Evolutionary conservation across 2,113 vertebrate genomes (phyloP), one percentile per base, ranked within the genome.

Genomic region (Dasypus novemcinctus): DNA sequence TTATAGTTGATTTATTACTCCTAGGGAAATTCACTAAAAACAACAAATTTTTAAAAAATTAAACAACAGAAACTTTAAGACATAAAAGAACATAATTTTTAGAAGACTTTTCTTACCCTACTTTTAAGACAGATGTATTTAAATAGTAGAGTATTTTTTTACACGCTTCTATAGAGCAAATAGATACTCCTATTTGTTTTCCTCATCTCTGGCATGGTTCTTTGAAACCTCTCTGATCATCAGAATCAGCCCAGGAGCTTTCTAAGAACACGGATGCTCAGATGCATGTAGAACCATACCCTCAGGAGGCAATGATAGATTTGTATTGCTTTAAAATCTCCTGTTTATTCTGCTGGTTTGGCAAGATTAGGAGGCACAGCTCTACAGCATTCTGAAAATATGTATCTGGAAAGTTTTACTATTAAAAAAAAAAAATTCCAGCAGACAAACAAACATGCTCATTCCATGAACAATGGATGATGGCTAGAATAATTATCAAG

Each of bases 1-100:
- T 71, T 61, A 89, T 87, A 91, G 7, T 43, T 84, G n/a, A 88
- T 49, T 80, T 93, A 38, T 87, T 90, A 66, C 33, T 94, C 29
- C 18, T 79, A 52, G 38, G 23, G 80, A 66, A 86, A 87, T 69
- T 49, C 29, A 64, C 29, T 94, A 21, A 90, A 52, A 52, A 83
- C 20, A 81, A 43, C 38, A 1, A 81, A 69, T 8, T 85, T 79
- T 23, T 25, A 88, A 91, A 91, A 94, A 64, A 59, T 74, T 76
- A 92, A 80, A 71, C 23, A 93, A n/a, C 23, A 83, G 13, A 87
- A 87, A 94, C 74, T 91, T 52, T 69, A 81, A 81, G 27, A 11
- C 20, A 38, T 33, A 7, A 78, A 94, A 87, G 27, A 87, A 71
- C 14, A 64, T 11, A 3, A 82, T 46, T 90, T 87, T 33, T 69